Conservation (phyloP, 37 sponge, comb jelly and placozoan genomes). For the Ephydatia muelleri region DNA sequence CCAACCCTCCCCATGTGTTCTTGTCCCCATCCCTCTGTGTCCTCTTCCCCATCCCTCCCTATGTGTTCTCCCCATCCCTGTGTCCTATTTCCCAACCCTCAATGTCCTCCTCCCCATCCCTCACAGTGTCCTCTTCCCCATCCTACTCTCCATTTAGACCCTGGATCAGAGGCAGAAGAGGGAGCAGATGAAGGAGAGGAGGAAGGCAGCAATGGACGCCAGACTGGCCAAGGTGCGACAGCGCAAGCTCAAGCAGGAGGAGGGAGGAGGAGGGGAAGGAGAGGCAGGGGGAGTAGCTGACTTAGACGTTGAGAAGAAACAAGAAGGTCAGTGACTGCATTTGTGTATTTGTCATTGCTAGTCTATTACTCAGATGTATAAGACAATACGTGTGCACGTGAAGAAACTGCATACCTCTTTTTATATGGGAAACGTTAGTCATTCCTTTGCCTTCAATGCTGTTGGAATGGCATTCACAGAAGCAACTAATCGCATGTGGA, state of each 20-base stretch:
- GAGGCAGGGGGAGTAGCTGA: slow-evolving; percentile 1
- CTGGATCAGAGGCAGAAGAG: slow-evolving; percentile 61
- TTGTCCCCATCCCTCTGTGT: no score
- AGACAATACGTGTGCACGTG: no score
- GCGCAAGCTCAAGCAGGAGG: slow-evolving; percentile 36
- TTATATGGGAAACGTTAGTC: no score
- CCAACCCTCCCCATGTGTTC: no score
- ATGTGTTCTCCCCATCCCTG: not conserved
- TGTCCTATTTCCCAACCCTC: no score
- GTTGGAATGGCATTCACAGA: no score
- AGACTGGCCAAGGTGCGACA: slow-evolving; percentile 70
- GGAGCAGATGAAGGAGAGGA: slow-evolving; percentile 60
- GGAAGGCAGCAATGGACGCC: slow-evolving; percentile 65
- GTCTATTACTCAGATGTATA: not conserved
- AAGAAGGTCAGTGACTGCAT: not conserved
- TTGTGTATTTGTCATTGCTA: no score
- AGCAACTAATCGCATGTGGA: no score
- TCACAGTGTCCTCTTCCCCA: no score
- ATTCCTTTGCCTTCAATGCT: no score
- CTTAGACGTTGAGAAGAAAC: not conserved
- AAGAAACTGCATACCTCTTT: no score
- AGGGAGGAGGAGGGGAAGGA: not conserved
- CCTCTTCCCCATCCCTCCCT: not conserved
- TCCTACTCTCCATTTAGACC: slow-evolving; percentile 71
- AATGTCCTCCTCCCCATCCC: not conserved